Evolutionary conservation across 2,797 vertebrate species (phyloP).

Genomic region (Danio choprae): DNA sequence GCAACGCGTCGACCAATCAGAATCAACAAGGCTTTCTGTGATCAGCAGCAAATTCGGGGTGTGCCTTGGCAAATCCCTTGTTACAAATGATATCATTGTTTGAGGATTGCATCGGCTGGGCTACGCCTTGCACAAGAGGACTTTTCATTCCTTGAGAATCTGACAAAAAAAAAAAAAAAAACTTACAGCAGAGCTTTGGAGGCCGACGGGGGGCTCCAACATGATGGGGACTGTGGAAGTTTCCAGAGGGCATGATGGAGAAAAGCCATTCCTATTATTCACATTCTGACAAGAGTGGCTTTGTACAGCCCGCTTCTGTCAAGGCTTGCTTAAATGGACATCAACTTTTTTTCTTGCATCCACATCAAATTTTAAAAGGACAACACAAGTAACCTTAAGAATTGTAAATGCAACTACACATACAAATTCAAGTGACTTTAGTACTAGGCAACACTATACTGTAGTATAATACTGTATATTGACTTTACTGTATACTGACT

Average conservation of each 20-base stretch:
- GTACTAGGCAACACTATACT: background rate
- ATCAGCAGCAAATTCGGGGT: conserved; percentile 69
- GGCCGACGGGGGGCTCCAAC: conserved; percentile 46
- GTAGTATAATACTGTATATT: too few relatives aligned
- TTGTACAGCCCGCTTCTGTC: conserved; percentile 64
- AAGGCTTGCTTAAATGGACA: background rate
- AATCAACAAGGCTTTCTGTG: conserved; percentile 63
- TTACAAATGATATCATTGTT: conserved; percentile 65
- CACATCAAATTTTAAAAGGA: too few relatives aligned
- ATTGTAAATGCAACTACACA: background rate
- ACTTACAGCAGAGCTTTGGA: conserved; percentile 52
- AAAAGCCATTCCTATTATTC: conserved; percentile 63
- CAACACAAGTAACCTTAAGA: background rate
- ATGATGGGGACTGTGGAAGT: conserved; percentile 53
- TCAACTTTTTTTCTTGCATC: background rate
- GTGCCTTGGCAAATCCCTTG: conserved; percentile 55
- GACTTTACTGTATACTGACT: too few relatives aligned
- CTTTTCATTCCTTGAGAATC: conserved; percentile 60
- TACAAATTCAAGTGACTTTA: too few relatives aligned
- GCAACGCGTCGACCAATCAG: conserved; percentile 49
- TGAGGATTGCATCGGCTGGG: conserved; percentile 53
- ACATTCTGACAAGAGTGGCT: conserved; percentile 64
- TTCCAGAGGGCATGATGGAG: conserved; percentile 62
- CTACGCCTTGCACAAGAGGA: conserved; percentile 61
- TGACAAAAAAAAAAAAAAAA: conserved; percentile 53